Evolutionary conservation across 2,888 invertebrate genomes (phyloP), one percentile per base, ranked within the genome.

Genomic region (Catocala sponsa): DNA sequence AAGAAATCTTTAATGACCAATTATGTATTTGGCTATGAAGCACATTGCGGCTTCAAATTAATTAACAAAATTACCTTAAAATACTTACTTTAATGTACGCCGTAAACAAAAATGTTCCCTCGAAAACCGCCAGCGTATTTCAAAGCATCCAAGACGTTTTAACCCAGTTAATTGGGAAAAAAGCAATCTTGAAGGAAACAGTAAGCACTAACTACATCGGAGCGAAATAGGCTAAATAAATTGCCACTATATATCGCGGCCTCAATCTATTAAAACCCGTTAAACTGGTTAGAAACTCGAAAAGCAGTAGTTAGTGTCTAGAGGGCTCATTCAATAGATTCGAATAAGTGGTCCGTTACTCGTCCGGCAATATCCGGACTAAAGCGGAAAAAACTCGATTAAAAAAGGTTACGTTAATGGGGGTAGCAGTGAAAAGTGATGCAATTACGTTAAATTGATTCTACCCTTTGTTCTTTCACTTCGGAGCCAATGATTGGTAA

Each of bases 341-440:
- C 85, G 84, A 69, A 76, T 90, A 91, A 91, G 90, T 90, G 88
- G 89, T 74, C 85, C 89, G 89, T 91, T 88, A 89, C 85, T 90
- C 84, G 85, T 84, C 83, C 82, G 82, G 82, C 87, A 90, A 91
- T 92, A 92, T 91, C 91, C 90, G 90, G 88, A 78, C 74, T 82
- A 78, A 83, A 81, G 82, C 85, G 86, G 87, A 85, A 90, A 91
- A 79, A 90, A 90, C 89, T 78, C 81, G 88, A 90, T 91, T 91
- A 91, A 91, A 90, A 84, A 88, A 88, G 88, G 89, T 86, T 87
- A 84, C 87, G 84, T 88, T 92, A 91, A 92, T 90, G 88, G 90
- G 78, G 74, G 76, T 73, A 74, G 77, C 82, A 68, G 88, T 89
- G 91, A 91, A 89, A 90, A 90, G 90, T 91, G 91, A 89, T 87